These are phyloP conservation scores for Megaptera novaeangliae DNA, from an alignment of 2,113 vertebrate genomes.

Conservation along the genomic window DNA sequence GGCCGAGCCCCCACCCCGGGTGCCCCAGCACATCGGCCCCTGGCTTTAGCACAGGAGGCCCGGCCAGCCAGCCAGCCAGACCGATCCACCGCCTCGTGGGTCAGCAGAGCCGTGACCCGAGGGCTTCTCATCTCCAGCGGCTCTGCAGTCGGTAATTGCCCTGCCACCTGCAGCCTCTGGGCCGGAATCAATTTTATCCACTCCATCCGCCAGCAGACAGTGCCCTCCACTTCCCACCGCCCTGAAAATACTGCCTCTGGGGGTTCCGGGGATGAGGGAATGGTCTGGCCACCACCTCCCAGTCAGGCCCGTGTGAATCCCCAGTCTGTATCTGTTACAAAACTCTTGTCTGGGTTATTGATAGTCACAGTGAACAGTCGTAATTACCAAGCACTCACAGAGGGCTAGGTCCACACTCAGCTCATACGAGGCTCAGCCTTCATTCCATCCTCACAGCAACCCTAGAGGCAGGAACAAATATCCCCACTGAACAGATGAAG, in stretches of 20 bases:
- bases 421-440: not conserved
- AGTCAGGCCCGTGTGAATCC: not conserved
- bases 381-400: rapidly evolving
- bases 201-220: rapidly evolving
- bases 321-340: not conserved
- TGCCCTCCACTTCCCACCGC: rapidly evolving
- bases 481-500: not conserved
- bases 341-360: not conserved
- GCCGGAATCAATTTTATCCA: not conserved
- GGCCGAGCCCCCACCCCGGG: too few species aligned
- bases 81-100: rapidly evolving
- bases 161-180: not conserved
- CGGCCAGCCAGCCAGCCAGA: rapidly evolving
- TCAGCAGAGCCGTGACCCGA: not conserved
- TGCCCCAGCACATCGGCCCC: rapidly evolving
- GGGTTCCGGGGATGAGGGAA: rapidly evolving
- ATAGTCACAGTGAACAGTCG: not conserved
- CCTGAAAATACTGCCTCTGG: not conserved
- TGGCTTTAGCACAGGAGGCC: not conserved
- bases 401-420: too few species aligned
- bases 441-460: not conserved
- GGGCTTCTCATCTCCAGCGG: not conserved
- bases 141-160: not conserved
- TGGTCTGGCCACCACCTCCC: too few species aligned
- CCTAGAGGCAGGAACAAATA: not conserved